Conservation (phyloP, 2,888 invertebrate genomes). For the Pyrocoelia pectoralis region DNA sequence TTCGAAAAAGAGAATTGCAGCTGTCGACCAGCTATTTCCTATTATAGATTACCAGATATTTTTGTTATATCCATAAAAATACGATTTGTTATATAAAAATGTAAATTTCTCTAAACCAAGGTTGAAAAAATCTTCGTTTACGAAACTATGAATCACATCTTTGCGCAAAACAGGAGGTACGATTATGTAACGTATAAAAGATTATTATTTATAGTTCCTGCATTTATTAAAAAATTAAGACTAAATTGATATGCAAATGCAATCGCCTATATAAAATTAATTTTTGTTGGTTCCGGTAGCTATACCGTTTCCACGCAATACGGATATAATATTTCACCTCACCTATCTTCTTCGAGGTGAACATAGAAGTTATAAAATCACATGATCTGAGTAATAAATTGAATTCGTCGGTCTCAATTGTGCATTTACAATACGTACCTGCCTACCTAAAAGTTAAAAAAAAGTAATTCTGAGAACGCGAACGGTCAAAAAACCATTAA, state of each 20-base stretch:
- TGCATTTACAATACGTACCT: background rate
- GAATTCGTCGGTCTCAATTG: background rate
- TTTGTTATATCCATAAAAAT: background rate
- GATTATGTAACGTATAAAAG: background rate
- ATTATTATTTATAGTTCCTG: conserved; percentile 11
- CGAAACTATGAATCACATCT: background rate
- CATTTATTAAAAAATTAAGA: background rate
- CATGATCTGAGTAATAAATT: background rate
- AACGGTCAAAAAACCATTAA: conserved; percentile 24
- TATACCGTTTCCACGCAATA: too few species aligned
- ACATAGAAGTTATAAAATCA: too few species aligned
- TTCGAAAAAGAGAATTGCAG: too few species aligned
- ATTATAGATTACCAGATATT: too few species aligned
- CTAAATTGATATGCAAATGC: conserved; percentile 6
- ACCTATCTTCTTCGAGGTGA: too few species aligned
- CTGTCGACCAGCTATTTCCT: too few species aligned
- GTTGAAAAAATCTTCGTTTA: background rate
- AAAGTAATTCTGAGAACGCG: conserved; percentile 11
- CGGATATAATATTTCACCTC: too few species aligned
- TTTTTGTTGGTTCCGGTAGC: conserved; percentile 5
- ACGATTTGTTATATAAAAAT: background rate
- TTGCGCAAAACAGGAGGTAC: background rate
- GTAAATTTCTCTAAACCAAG: conserved; percentile 3
- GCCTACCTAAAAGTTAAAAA: background rate
- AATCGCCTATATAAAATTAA: conserved; percentile 7